Evolutionary conservation across 2,888 invertebrate species (phyloP).

Genomic region (Odontothrips loti): DNA sequence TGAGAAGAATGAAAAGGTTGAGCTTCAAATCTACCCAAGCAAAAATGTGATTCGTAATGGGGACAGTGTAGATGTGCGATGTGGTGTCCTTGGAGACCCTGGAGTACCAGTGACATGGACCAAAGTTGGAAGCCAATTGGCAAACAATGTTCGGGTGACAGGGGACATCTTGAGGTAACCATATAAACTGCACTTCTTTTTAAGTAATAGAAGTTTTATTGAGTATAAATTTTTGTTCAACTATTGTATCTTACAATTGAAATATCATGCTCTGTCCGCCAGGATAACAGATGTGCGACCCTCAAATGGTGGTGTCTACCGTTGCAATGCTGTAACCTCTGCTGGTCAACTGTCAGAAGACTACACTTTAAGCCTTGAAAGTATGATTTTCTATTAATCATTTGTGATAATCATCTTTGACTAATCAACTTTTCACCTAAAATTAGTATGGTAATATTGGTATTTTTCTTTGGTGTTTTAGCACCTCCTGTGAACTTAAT

Average conservation of each 20-base stretch:
- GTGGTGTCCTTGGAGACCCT: slow-evolving; percentile 54
- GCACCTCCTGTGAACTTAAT: background rate
- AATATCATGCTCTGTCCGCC: slow-evolving; percentile 29
- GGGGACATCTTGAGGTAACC: slow-evolving; percentile 52
- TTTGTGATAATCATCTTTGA: slow-evolving; percentile 23
- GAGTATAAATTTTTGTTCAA: background rate
- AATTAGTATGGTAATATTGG: background rate
- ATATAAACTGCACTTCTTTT: slow-evolving; percentile 31
- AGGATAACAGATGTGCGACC: slow-evolving; percentile 55
- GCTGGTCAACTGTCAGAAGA: slow-evolving; percentile 55
- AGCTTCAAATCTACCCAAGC: slow-evolving; percentile 46
- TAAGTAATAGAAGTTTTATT: background rate
- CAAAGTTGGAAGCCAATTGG: slow-evolving; percentile 54
- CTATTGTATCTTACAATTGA: background rate
- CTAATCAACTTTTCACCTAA: slow-evolving; percentile 19
- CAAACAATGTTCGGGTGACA: slow-evolving; percentile 55
- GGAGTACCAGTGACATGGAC: slow-evolving; percentile 59
- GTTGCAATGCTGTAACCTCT: slow-evolving; percentile 57
- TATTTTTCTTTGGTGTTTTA: background rate
- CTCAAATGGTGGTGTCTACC: slow-evolving; percentile 64
- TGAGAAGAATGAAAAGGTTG: slow-evolving; percentile 39
- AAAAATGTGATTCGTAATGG: slow-evolving; percentile 54
- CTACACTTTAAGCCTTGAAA: slow-evolving; percentile 56
- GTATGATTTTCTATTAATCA: slow-evolving; percentile 45
- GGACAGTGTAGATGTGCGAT: slow-evolving; percentile 59